A percentile compares a stretch with the other conserved stretches of the same genome.
Evolutionary conservation across 2,888 invertebrate genomes (phyloP).

Genomic region (Abscondita cerata): DNA sequence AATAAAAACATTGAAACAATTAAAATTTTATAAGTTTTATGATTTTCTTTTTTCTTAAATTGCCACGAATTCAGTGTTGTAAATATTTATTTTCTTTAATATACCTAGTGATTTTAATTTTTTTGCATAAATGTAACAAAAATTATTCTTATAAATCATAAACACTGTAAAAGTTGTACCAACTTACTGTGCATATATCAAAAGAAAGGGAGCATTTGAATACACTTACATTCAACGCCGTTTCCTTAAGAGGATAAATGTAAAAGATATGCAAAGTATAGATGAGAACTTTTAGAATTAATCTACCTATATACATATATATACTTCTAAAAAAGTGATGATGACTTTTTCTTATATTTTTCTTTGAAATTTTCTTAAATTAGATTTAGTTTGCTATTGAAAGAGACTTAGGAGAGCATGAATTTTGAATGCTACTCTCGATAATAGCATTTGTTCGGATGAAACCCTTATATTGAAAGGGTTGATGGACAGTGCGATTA

Average conservation of each 20-base stretch:
- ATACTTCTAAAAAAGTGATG: background rate
- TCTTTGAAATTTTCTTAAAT: background rate
- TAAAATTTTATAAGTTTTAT: too few relatives aligned
- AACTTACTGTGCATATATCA: too few relatives aligned
- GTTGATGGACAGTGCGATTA: slow-evolving; percentile 21
- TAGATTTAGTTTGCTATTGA: background rate
- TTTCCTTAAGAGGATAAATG: background rate
- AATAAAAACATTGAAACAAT: too few relatives aligned
- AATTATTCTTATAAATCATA: too few relatives aligned
- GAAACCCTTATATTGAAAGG: slow-evolving; percentile 12
- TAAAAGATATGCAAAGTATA: background rate
- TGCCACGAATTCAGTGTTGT: too few relatives aligned
- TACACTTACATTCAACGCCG: background rate
- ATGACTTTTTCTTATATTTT: background rate
- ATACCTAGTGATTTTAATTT: too few relatives aligned
- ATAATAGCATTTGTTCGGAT: slow-evolving; percentile 12
- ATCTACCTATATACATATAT: background rate
- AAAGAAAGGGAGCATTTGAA: background rate
- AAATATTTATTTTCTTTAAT: too few relatives aligned
- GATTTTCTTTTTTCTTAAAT: too few relatives aligned
- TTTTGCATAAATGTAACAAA: too few relatives aligned
- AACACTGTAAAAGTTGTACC: too few relatives aligned
- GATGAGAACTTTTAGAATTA: background rate
- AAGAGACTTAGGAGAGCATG: background rate
- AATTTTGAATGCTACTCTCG: slow-evolving; percentile 2